Base-by-base conservation (phyloP, 1,140 invertebrate genomes). In the Apolygus lucorum region DNA sequence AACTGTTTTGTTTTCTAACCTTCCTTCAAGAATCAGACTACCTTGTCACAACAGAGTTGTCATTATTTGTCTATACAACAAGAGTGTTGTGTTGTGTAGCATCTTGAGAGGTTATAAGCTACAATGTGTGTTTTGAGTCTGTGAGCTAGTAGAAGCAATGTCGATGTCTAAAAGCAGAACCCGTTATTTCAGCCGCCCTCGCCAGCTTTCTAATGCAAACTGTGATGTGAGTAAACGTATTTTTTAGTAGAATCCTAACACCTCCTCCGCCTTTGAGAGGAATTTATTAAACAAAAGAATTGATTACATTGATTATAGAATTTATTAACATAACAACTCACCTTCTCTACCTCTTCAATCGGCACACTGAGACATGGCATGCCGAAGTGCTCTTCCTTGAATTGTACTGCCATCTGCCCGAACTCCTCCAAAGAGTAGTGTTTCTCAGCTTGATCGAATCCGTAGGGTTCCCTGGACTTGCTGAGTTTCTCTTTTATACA, bases 401-500 rank as follows among this genome's bases (percentile, higher is more conserved):
- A 94, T 0, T 93, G 93, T 1, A 99, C 93, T 4, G 98, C 98
- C 93, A 97, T 99, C 81, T 97, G 92, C 0, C 95, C 94, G 84
- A 99, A 99, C 74, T 95, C 90, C 76, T 96, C 92, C n/a, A 99
- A 81, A 0, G 93, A 96, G 78, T 99, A 99, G 76, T 95, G 92
- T 67, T 90, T 85, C 71, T 91, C 87, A 0, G 96, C 94, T 80
- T 99, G 96, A 76, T 96, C 95, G 82, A 99, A 99, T 0, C 97
- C 97, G 83, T 98, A 99, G 0, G 93, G 93, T 79, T 96, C 94
- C 71, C 88, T 87, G 0, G 95, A 94, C 77, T 96, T 97, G 52
- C 88, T 90, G 21, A 96, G 93, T 84, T 93, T 76, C 96, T 92
- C 17, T 91, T 90, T 78, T 99, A 99, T n/a, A 93, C 94, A 78